These are phyloP conservation scores for Anhinga anhinga DNA, from an alignment of 2,113 vertebrate genomes.

Conservation along the genomic window DNA sequence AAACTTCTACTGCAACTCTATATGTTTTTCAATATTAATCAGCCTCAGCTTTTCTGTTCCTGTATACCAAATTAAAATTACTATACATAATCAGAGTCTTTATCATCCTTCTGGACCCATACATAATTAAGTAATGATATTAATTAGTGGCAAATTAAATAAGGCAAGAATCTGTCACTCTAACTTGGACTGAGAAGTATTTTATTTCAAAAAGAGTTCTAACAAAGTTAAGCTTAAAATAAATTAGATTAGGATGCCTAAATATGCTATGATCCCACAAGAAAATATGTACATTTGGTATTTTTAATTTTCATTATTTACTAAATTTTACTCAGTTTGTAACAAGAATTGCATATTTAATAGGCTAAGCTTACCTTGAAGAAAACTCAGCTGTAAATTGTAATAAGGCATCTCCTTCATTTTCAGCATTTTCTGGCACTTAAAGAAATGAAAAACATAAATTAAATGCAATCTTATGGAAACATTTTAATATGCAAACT, in stretches of 20 bases:
- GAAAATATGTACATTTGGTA: not conserved
- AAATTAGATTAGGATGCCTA: not conserved
- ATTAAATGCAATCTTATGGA: slow-evolving; percentile 49
- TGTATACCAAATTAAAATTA: not conserved
- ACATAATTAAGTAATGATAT: not conserved
- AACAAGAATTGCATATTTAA: slow-evolving; percentile 23
- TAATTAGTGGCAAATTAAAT: not conserved
- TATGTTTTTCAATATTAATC: not conserved
- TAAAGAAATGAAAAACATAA: slow-evolving; percentile 48
- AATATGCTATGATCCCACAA: not conserved
- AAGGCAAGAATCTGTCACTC: not conserved
- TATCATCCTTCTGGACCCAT: not conserved
- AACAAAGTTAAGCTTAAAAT: not conserved
- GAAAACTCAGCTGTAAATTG: slow-evolving; percentile 99
- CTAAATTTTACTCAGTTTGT: not conserved
- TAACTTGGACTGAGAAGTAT: not conserved
- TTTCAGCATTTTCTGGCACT: slow-evolving; percentile 99
- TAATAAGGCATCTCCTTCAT: slow-evolving; percentile 98
- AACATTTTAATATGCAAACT: slow-evolving; percentile 52
- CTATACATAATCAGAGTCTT: not conserved
- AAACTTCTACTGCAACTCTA: not conserved
- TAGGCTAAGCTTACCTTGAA: slow-evolving; percentile 83
- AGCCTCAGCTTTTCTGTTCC: not conserved
- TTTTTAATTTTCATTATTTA: not conserved
- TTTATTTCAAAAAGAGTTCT: not conserved